These are phyloP conservation scores for Brenthis hecate DNA, from an alignment of 2,888 invertebrate genomes.

Conservation along the genomic window DNA sequence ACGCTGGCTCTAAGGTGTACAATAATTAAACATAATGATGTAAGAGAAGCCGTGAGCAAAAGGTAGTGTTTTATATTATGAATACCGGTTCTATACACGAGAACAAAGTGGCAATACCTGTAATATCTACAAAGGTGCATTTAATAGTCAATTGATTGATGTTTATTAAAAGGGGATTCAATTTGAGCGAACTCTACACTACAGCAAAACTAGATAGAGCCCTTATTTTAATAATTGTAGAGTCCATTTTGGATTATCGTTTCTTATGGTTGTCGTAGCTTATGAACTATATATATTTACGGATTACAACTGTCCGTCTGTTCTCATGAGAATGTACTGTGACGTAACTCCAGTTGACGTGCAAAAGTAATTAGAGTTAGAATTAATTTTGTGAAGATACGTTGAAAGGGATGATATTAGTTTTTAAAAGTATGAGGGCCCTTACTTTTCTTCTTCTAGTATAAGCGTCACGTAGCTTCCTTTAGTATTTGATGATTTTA, in stretches of 20 bases:
- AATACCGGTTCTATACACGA: neutral
- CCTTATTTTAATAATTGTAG: constrained; percentile 23
- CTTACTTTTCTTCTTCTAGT: neutral
- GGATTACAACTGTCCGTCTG: constrained; percentile 27
- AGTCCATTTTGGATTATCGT: constrained; percentile 16
- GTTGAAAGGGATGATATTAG: constrained; percentile 5
- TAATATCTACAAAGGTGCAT: constrained; percentile 67
- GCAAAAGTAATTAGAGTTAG: constrained; percentile 31
- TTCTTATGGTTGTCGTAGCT: neutral
- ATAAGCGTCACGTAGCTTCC: neutral
- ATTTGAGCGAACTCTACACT: constrained; percentile 36
- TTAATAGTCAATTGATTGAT: constrained; percentile 69
- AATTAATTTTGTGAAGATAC: constrained; percentile 22
- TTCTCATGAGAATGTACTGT: constrained; percentile 46
- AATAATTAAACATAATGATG: too few relatives aligned
- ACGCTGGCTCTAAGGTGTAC: too few relatives aligned
- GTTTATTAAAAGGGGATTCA: constrained; percentile 57
- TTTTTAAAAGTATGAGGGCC: constrained; percentile 1
- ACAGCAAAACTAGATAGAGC: neutral
- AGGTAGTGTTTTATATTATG: neutral
- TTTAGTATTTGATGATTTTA: too few relatives aligned
- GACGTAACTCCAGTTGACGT: constrained; percentile 58
- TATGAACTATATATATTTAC: constrained; percentile 14
- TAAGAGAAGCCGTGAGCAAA: too few relatives aligned
- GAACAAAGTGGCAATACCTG: constrained; percentile 48